Percentiles rank a stretch among this genome's conserved stretches.
Evolutionary conservation across 2,888 invertebrate genomes (phyloP).

Genomic region (Sipunculus nudus): DNA sequence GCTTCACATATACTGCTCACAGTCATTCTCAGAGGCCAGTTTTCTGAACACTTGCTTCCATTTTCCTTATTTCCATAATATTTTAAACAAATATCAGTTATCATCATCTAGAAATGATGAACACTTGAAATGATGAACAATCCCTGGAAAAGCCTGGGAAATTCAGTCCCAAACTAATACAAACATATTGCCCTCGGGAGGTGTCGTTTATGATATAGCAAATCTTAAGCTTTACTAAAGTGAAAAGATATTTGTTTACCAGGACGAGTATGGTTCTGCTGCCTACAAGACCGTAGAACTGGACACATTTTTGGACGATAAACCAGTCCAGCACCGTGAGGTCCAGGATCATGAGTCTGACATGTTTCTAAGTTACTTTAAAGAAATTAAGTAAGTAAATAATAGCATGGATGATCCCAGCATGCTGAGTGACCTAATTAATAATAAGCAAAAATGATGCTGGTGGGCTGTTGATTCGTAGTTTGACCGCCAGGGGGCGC

Average conservation of each 20-base stretch:
- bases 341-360: slow-evolving; percentile 62
- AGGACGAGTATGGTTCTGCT: slow-evolving; percentile 66
- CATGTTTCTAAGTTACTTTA: slow-evolving; percentile 60
- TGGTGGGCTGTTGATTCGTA: no score
- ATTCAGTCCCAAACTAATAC: not conserved
- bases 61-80: no score
- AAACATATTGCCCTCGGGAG: not conserved
- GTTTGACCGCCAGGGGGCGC: no score
- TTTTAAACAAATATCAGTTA: no score
- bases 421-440: no score
- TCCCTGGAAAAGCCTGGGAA: not conserved
- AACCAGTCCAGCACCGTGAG: slow-evolving; percentile 62
- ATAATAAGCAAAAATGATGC: no score
- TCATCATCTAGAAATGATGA: no score
- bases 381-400: slow-evolving; percentile 29
- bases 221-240: not conserved
- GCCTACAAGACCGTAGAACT: slow-evolving; percentile 67
- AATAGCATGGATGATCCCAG: no score
- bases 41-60: no score
- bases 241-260: not conserved
- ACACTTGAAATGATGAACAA: no score
- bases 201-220: not conserved
- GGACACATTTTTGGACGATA: slow-evolving; percentile 62
- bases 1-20: no score
- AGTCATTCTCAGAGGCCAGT: no score